Base-by-base conservation (phyloP, 2,113 vertebrate genomes). In the Scomber colias region DNA sequence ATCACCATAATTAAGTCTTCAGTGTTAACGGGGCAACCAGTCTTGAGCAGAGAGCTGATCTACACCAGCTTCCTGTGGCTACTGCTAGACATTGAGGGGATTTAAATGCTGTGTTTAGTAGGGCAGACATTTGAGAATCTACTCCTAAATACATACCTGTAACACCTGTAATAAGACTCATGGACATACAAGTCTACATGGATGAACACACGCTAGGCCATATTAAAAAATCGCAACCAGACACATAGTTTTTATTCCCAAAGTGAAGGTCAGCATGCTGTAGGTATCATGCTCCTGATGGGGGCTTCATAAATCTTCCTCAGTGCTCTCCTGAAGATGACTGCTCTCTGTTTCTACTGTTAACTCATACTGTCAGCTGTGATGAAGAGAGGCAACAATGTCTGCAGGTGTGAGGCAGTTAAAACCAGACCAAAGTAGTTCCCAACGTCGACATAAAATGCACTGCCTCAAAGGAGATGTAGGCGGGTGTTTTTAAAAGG, bases 1-100 rank as follows among this genome's bases (percentile, higher is more conserved):
- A 94, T 94, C 91, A 90, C 89, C 80, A 46, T 92, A 92, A 94
- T 94, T 91, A 94, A 94, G 87, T 85, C 83, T 84, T 91, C 71
- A 75, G 89, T 75, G 87, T 87, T 90, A 90, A 88, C 70, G 65
- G 77, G 75, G 71, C 82, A 54, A 76, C 84, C 68, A 24, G 71
- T 66, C 67, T 79, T 44, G 61, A 89, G 70, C 55, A 79, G 76
- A 83, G 82, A 74, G 81, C 87, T 91, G 88, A 88, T 91, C 87
- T 61, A 30, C 79, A 77, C 76, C 53, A 61, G 79, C 87, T 86
- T 91, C 81, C 84, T 86, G 79, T 71, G 76, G 79, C 90, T 92
- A 79, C 88, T 77, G 78, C 59, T 59, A 62, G 56, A 78, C 56
- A 61, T 35, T 19, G 11, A 24, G 50, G 53, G 40, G n/a, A 7